Evolutionary conservation across 2,113 vertebrate genomes (phyloP), one percentile per base, ranked within the genome.

Genomic region (Mirounga angustirostris): DNA sequence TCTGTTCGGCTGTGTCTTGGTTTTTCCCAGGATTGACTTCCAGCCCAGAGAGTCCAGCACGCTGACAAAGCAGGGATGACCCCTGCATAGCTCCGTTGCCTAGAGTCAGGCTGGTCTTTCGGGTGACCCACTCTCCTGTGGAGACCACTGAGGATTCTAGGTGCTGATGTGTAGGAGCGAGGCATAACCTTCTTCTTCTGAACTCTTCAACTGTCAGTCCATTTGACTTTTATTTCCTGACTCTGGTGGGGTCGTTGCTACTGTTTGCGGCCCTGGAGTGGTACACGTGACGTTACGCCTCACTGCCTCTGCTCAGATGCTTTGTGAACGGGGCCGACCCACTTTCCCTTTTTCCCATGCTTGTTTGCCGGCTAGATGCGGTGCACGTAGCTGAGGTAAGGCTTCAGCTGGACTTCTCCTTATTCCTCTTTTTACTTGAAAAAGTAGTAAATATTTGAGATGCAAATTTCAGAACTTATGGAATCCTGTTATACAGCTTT

Each of bases 401-500:
- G 46, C 65, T 36, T 24, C n/a, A 9, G n/a, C 12, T 19, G 3
- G 52, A 61, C 61, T 96, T 97, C 50, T 76, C n/a, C 43, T 83
- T 89, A 56, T 26, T 89, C 24, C 22, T 85, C 14, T 74, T 87
- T 69, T 82, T 71, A 79, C 50, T 84, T 95, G 28, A 94, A 65
- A 95, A 93, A 82, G 43, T 65, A 59, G 71, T 54, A 67, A 83
- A 90, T 90, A 43, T 94, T 50, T 95, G 91, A 13, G n/a, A n/a
- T 14, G 22, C 83, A 52, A 36, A 54, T 93, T 71, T 94, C 59
- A 93, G 89, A 71, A 89, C 26, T 56, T 91, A 71, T 2, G 22
- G 81, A 96, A 91, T 91, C 89, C 50, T 85, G 12, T 86, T 90
- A 13, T 8, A 36, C 76, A 96, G 2, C 83, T 91, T 95, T 86